Conservation (phyloP, 2,888 invertebrate genomes). For the Exephanes ischioxanthus region DNA sequence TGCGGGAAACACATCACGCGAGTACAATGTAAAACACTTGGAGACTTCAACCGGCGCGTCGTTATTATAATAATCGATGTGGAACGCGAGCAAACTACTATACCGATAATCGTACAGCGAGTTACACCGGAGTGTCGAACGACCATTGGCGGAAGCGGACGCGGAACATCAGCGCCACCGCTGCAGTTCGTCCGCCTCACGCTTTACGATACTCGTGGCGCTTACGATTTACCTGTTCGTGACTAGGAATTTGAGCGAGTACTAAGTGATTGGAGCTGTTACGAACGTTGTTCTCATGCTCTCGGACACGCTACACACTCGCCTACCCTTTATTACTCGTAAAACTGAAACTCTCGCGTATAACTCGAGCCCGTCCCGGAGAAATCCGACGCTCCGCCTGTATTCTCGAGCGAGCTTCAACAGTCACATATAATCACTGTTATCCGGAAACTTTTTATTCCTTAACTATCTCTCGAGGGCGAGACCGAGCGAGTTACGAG, state of each 20-base stretch:
- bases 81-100: neutral
- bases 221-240: conserved; percentile 71
- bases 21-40: neutral
- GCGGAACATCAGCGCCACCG: neutral
- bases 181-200: neutral
- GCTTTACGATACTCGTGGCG: conserved; percentile 43
- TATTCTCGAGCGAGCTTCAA: neutral
- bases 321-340: conserved; percentile 46
- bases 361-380: conserved; percentile 19
- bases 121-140: neutral
- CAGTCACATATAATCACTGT: conserved; percentile 8
- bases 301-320: conserved; percentile 23
- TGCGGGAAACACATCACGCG: neutral
- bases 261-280: conserved; percentile 72
- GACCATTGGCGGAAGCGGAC: neutral
- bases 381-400: conserved; percentile 3
- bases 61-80: neutral
- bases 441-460: conserved; percentile 8
- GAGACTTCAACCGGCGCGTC: neutral
- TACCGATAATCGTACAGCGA: neutral
- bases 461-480: neutral
- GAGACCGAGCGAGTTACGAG: neutral
- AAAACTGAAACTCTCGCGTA: conserved; percentile 47
- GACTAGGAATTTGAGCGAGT: conserved; percentile 70
- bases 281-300: conserved; percentile 24